Evolutionary conservation across 2,888 invertebrate species (phyloP), one percentile per base, ranked within the genome.

Genomic region (Trichopria drosophilae): DNA sequence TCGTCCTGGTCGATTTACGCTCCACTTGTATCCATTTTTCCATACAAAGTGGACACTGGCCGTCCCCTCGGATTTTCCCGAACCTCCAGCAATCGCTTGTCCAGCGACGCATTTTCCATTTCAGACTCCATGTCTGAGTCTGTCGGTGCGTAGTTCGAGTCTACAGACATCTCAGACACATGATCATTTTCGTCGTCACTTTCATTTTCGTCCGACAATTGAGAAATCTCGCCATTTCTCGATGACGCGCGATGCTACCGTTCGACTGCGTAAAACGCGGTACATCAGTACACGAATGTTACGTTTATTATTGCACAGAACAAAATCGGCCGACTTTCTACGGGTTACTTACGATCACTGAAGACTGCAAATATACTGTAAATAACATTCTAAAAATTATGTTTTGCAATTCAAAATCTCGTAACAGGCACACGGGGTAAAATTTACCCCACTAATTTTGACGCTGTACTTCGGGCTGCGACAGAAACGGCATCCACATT

Each of bases 1-100:
- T 36, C 31, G 18, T 23, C 22, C 4, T 16, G 42, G 29, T 5
- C 20, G 12, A 2, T 31, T 19, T 29, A 13, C 22, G 6, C 6
- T 12, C 42, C 32, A 31, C 6, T 13, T 12, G 22, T 31, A 42
- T 20, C 32, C 22, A 42, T 42, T 22, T 42, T 42, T 28, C 31
- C 42, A 16, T 18, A 31, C 22, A 18, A 23, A 13, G 18, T 42
- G 10, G 6, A 16, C 22, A 10, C 4, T 9, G 42, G 42, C 12
- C 42, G n/a, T 12, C 42, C 42, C 31, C 29, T 37, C 22, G 16
- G n/a, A n/a, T n/a, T n/a, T n/a, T n/a, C 31, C 13, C 39, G 46
- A 31, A 22, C 7, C 18, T 41, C 16, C n/a, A 18, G 28, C 15
- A 15, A 16, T 28, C 41, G 28, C 18, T 26, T 29, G 4, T 26